Conservation (phyloP, 2,797 vertebrate species). For the Lerista edwardsae region DNA sequence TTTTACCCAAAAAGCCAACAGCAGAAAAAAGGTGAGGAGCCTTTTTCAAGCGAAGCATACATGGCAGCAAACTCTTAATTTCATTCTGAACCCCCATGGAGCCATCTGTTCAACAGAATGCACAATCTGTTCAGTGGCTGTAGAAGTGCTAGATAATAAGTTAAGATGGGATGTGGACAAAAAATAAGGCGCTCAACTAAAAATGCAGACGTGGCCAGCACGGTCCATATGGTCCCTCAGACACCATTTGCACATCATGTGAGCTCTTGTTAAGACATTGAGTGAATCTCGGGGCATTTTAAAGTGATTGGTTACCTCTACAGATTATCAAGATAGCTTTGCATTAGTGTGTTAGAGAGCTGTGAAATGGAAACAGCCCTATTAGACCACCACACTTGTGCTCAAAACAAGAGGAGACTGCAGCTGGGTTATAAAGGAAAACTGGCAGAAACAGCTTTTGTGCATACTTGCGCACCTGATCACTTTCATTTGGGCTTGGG, state of each 20-base stretch:
- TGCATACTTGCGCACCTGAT: background rate
- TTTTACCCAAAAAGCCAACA: too few relatives aligned
- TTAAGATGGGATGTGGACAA: rapidly evolving
- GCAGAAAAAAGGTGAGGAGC: too few relatives aligned
- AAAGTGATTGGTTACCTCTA: background rate
- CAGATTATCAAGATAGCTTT: background rate
- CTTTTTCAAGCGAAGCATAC: too few relatives aligned
- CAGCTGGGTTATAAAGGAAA: background rate
- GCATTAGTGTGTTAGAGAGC: background rate
- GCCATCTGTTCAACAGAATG: background rate
- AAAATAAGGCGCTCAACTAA: background rate
- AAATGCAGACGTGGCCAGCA: background rate
- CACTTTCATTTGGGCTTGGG: background rate
- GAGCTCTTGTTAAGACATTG: background rate
- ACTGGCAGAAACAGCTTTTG: background rate
- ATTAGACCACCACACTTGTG: background rate
- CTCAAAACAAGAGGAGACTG: background rate
- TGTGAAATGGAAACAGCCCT: too few relatives aligned
- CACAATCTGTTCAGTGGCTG: background rate
- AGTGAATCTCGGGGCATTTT: background rate
- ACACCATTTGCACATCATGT: background rate
- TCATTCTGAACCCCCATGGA: background rate
- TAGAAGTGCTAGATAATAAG: background rate
- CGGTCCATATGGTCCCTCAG: background rate
- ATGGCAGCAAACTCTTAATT: background rate